Evolutionary conservation across 2,113 vertebrate species (phyloP), one percentile per base, ranked within the genome.

Genomic region (Cygnus atratus): DNA sequence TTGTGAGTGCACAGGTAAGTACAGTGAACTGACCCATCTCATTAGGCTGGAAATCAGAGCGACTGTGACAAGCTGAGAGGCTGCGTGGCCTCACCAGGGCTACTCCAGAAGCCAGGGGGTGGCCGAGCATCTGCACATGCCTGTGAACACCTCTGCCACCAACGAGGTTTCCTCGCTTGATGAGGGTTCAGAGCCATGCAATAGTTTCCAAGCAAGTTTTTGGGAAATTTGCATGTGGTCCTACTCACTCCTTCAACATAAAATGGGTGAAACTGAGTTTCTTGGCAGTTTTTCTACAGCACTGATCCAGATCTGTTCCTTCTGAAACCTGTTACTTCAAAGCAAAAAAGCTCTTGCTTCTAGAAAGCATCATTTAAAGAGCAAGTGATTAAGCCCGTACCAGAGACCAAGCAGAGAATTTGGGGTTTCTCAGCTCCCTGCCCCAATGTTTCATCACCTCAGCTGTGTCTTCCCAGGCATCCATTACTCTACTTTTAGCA

Each of bases 401-500:
- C 39, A 46, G 57, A 52, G 41, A 19, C 31, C 25, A 44, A 63
- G 44, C 4, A 66, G 37, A 82, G 10, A 70, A 85, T n/a, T 3
- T 46, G 44, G 35, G 31, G 57, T 37, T n/a, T 70, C 19, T 72
- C 57, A 84, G 46, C 37, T 63, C 37, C 58, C 43, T 65, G 48
- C 4, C 9, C n/a, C 29, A 28, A 28, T 7, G 10, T 26, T 37
- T 15, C 44, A 74, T 18, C 44, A 74, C 18, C 35, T 13, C 37
- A 41, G 33, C 29, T 57, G 78, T 15, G 41, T 24, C 28, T 66
- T 52, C 43, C n/a, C 71, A 31, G 17, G 29, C 9, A 43, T 13
- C 46, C 14, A 13, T 22, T 13, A 29, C 0, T 0, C 22, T 43
- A 63, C 26, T 50, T 28, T 39, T 6, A 84, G 21, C 6, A 15